Conservation (phyloP, 2,113 vertebrate genomes). For the Anarrhichthys ocellatus region DNA sequence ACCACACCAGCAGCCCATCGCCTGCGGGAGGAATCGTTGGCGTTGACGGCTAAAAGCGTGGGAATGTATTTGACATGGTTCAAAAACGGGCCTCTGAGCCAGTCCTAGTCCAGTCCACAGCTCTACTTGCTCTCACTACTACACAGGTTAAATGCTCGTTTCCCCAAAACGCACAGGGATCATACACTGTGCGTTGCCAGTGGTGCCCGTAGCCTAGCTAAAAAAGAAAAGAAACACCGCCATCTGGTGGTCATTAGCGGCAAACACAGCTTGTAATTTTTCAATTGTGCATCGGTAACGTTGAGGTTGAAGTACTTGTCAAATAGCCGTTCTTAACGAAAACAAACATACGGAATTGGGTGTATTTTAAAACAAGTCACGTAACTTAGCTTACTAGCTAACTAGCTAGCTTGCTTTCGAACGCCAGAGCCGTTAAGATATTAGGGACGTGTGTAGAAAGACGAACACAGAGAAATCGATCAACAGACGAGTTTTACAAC, state of each 20-base stretch:
- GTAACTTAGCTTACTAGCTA: neutral
- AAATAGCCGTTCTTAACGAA: neutral
- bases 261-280: neutral
- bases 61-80: conserved; percentile 10
- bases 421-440: neutral
- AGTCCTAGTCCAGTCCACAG: conserved; percentile 16
- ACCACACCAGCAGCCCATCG: conserved; percentile 64
- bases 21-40: conserved; percentile 9
- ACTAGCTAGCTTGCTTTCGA: neutral
- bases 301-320: too few relatives aligned
- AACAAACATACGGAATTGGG: neutral
- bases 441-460: neutral
- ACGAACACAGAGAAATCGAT: conserved; percentile 46
- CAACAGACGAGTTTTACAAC: neutral
- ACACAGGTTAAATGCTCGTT: conserved; percentile 32
- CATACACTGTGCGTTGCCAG: conserved; percentile 11
- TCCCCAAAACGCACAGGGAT: conserved; percentile 30
- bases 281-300: too few relatives aligned
- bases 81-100: neutral
- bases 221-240: conserved; percentile 29
- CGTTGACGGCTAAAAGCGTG: conserved; percentile 22
- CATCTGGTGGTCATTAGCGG: conserved; percentile 48
- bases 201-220: neutral
- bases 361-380: neutral
- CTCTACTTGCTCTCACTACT: conserved; percentile 10